Evolutionary conservation across 2,113 vertebrate genomes (phyloP), one percentile per base, ranked within the genome.

Genomic region (Aix galericulata): DNA sequence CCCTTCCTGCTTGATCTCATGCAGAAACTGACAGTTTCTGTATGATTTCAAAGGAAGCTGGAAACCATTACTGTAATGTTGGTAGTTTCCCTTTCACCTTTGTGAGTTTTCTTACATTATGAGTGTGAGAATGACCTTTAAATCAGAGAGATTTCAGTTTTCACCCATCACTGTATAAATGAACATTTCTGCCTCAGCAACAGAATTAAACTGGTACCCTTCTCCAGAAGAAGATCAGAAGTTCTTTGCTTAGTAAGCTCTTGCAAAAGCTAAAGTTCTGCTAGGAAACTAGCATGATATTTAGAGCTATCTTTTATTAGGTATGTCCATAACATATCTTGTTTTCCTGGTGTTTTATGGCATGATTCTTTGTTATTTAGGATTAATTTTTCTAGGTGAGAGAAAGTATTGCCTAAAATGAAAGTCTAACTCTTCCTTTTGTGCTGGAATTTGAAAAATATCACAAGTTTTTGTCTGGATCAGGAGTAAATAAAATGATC

Each of bases 41-140:
- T 62, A 22, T 27, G 66, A 58, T 63, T 90, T 94, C 60, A 42
- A 71, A 83, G 80, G 55, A 38, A 83, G 8, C 27, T 77, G 79
- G 62, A 88, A 93, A 42, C n/a, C 55, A 62, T 77, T 91, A 50
- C 44, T 71, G 59, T 31, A 50, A 55, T 32, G 23, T 63, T 26
- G 59, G 42, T 74, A 86, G 75, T 88, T 95, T 94, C 76, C 36
- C 40, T 92, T 90, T 83, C 16, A 13, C 36, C 38, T 63, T 8
- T 53, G 52, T 20, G 46, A 63, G 46, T 86, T 95, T 94, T 71
- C 52, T 92, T 77, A 88, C 36, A 23, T 40, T 63, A 11, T 42
- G 44, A 73, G n/a, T 44, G 22, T 67, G 46, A 83, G 17, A 77
- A 29, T 67, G 60, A 92, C 82, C 86, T 94, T 96, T 96, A 90